Conservation (phyloP, 2,888 invertebrate species). For the Apotomis capreana region DNA sequence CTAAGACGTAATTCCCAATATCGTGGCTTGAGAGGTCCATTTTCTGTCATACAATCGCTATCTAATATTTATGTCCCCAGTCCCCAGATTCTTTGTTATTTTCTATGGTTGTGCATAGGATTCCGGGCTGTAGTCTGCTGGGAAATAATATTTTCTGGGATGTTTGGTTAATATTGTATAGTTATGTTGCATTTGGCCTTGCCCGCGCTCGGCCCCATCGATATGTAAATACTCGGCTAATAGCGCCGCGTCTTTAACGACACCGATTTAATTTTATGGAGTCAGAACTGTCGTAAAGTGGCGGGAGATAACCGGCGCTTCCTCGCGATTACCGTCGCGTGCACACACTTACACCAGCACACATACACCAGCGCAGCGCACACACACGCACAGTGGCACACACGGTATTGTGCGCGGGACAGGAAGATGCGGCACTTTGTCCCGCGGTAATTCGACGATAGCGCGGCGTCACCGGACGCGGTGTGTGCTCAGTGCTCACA, state of each 20-base stretch:
- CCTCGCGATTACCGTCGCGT: constrained; percentile 16
- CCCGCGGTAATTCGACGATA: constrained; percentile 15
- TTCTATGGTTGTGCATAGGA: background rate
- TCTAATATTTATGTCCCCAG: background rate
- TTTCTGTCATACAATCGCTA: background rate
- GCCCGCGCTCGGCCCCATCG: background rate
- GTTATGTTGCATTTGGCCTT: too few relatives aligned
- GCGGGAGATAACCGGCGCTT: constrained; percentile 27
- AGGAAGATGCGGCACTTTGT: constrained; percentile 13
- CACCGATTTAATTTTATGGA: constrained; percentile 33
- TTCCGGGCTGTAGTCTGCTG: background rate
- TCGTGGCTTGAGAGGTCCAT: background rate
- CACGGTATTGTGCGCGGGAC: background rate
- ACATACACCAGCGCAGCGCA: too few relatives aligned
- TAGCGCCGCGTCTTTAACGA: constrained; percentile 20
- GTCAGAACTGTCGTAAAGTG: constrained; percentile 24
- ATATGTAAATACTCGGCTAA: constrained; percentile 25
- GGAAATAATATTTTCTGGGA: too few relatives aligned
- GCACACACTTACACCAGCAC: background rate
- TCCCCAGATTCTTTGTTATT: constrained; percentile 2
- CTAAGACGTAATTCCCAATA: too few relatives aligned
- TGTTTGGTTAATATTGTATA: too few relatives aligned
- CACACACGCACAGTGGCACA: background rate
- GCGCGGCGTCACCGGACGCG: background rate
- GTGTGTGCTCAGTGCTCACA: too few relatives aligned